Conservation (phyloP, 1,140 invertebrate genomes). For the Brevipalpus yothersi region DNA sequence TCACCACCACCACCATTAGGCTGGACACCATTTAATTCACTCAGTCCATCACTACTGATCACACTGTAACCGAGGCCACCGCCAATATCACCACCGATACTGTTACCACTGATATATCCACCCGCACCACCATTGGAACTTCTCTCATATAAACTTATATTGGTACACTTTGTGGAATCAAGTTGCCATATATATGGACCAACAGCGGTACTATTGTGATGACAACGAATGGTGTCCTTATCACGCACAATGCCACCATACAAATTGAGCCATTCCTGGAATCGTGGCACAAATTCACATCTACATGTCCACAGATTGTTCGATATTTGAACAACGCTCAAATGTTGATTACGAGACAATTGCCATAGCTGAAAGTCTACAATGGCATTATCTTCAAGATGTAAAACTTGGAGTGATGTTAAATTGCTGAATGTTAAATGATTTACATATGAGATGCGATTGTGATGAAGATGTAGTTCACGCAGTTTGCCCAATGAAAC, state of each 20-base stretch:
- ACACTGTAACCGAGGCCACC: neutral
- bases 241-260: conserved; percentile 16
- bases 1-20: neutral
- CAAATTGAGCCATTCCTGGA: conserved; percentile 18
- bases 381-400: conserved; percentile 45
- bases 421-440: conserved; percentile 53
- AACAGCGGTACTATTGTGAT: conserved; percentile 8
- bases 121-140: neutral
- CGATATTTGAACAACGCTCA: conserved; percentile 18
- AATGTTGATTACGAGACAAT: conserved; percentile 18
- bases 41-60: neutral
- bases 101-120: neutral
- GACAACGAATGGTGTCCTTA: conserved; percentile 11
- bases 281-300: conserved; percentile 19
- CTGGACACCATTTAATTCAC: neutral
- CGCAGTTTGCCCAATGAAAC: conserved; percentile 31
- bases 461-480: conserved; percentile 60
- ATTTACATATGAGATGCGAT: conserved; percentile 45
- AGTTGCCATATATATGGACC: conserved; percentile 6
- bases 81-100: neutral
- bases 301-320: conserved; percentile 25
- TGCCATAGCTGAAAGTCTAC: conserved; percentile 33
- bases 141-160: neutral
- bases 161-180: conserved; percentile 3
- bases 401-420: conserved; percentile 48